These are phyloP conservation scores for Vanessa cardui DNA, from an alignment of 2,888 invertebrate species.

Conservation along the genomic window DNA sequence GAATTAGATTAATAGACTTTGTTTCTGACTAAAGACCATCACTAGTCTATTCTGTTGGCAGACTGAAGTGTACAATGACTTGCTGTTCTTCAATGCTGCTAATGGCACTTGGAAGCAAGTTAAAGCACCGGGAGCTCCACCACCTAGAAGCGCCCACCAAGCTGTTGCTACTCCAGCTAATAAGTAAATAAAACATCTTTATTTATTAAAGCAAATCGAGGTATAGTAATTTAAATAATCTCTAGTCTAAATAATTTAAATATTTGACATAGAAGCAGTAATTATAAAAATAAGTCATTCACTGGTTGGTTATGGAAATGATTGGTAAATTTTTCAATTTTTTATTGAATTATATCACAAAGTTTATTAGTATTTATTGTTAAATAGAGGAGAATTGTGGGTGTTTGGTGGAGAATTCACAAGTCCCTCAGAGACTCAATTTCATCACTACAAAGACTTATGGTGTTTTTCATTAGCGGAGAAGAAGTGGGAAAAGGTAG, in stretches of 20 bases:
- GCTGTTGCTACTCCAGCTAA: constrained; percentile 88
- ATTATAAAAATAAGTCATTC: too few relatives aligned
- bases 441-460: constrained; percentile 95
- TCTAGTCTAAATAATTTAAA: too few relatives aligned
- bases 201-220: not conserved
- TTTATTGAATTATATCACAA: too few relatives aligned
- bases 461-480: constrained; percentile 92
- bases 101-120: constrained; percentile 91
- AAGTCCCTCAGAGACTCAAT: constrained; percentile 94
- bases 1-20: too few relatives aligned
- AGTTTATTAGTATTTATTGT: not conserved
- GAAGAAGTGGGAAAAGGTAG: constrained; percentile 92
- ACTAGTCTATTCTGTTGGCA: constrained; percentile 60
- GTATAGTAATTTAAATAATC: too few relatives aligned
- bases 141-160: constrained; percentile 95
- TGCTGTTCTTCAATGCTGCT: constrained; percentile 90
- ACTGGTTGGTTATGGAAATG: too few relatives aligned
- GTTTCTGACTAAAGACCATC: too few relatives aligned
- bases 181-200: constrained; percentile 61
- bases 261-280: too few relatives aligned
- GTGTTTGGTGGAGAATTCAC: constrained; percentile 96
- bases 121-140: constrained; percentile 92
- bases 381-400: constrained; percentile 82
- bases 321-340: too few relatives aligned
- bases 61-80: constrained; percentile 93